Conservation (phyloP, 2,797 vertebrate species). For the Peromyscus melanophrys region DNA sequence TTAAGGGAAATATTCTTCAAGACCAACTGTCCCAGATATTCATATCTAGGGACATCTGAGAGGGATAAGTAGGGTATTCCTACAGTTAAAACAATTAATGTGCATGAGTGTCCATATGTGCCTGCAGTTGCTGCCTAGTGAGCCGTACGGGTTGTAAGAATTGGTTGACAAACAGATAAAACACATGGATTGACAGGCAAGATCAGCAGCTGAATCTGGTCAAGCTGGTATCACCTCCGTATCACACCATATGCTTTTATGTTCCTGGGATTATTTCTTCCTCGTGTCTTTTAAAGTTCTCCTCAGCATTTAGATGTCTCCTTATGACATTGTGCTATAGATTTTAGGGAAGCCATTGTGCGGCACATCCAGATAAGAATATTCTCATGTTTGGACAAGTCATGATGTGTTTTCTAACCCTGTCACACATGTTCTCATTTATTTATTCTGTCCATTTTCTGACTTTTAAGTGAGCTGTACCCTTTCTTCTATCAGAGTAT, state of each 20-base stretch:
- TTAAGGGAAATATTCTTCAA: conserved; percentile 18
- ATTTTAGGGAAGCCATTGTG: background rate
- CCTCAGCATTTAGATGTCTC: background rate
- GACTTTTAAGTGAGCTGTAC: conserved; percentile 43
- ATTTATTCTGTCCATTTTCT: conserved; percentile 40
- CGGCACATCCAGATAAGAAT: background rate
- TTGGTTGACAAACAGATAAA: background rate
- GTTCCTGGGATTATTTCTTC: background rate
- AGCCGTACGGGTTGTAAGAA: background rate
- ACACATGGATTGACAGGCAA: background rate
- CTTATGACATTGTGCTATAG: background rate
- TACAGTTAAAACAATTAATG: background rate
- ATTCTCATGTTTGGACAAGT: conserved; percentile 41
- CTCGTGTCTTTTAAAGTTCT: background rate
- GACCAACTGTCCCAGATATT: background rate
- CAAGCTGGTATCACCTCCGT: background rate
- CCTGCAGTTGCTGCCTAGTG: fast-evolving
- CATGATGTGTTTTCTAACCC: conserved; percentile 11
- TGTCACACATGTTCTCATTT: background rate
- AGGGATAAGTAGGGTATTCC: background rate
- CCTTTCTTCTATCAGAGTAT: conserved; percentile 38
- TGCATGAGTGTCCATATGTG: too few species aligned
- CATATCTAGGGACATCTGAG: background rate
- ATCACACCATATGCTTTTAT: background rate
- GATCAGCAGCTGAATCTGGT: background rate